Base-by-base conservation (phyloP, 2,797 vertebrate genomes). In the Alauda arvensis region DNA sequence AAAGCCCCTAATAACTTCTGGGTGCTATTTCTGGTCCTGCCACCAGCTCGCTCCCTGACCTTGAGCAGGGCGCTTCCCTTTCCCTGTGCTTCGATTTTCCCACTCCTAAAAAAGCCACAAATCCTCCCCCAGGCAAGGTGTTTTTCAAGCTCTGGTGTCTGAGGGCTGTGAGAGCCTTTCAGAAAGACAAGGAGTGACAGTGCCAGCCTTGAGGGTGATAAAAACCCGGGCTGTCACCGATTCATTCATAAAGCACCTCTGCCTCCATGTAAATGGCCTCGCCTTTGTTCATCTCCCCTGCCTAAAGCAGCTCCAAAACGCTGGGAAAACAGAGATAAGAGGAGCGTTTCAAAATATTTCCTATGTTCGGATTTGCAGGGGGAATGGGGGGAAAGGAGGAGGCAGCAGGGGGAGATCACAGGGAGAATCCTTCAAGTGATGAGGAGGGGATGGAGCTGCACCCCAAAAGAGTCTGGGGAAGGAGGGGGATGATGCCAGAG, bases 1-100 rank as follows among this genome's bases (percentile, higher is more conserved):
- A 13, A 31, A 10, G 45, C 14, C 19, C 4, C 83, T 92, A 94
- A 85, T 91, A 93, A 95, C 91, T 95, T 95, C 95, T 96, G 96
- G 94, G 94, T 88, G 90, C 69, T 62, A 94, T 85, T 96, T 95
- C 91, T 95, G 90, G 92, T 66, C 86, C 74, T 94, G 93, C 94
- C 88, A 90, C 83, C 92, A 86, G 93, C 93, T 95, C 61, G 33
- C 86, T 66, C 94, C 17, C 10, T 77, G 91, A 95, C 95, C 95
- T 95, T 92, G 89, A 55, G 34, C 66, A 56, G 68, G 92, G 88
- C 37, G 85, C 67, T 72, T 91, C 87, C 94, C 89, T 29, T 91
- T 92, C 72, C 81, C 75, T 0, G 1, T 0, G 25, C 40, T 81
- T 79, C 43, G 19, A 29, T 81, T 68, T 78, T 75, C 82, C 82